Percentiles rank a stretch among this genome's conserved stretches.
phyloP scores from a whole-genome alignment of 2,113 vertebrate genomes.

The Amazona vittata region DNA sequence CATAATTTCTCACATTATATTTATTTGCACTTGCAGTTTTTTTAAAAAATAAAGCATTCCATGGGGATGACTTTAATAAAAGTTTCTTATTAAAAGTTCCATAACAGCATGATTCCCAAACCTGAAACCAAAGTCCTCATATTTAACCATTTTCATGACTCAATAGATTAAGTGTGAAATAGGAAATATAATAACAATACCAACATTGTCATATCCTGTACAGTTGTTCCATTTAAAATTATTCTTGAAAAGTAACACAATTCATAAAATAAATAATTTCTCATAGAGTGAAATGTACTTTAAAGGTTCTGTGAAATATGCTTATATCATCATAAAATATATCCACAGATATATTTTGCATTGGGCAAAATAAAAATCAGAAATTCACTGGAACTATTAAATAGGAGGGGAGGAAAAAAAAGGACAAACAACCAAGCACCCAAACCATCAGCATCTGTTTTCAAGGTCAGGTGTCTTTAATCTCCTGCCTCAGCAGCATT shows the following conservation, averaged over 20 bases:
- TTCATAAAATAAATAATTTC: constrained; percentile 46
- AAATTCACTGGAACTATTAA: not conserved
- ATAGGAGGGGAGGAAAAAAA: not conserved
- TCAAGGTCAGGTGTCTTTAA: not conserved
- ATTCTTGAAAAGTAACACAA: constrained; percentile 55
- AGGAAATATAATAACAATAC: constrained; percentile 64
- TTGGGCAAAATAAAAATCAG: not conserved
- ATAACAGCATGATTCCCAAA: constrained; percentile 36
- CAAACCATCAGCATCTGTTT: not conserved
- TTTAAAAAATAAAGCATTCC: constrained; percentile 28
- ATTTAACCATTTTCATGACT: constrained; percentile 63
- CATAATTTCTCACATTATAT: constrained; percentile 62
- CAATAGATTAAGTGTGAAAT: constrained; percentile 66
- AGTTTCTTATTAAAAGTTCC: constrained; percentile 60
- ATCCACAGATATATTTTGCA: not conserved
- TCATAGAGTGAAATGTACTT: not conserved
- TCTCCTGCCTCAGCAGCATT: not conserved
- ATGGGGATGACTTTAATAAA: constrained; percentile 57
- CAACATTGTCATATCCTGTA: constrained; percentile 39
- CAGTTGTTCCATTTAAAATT: constrained; percentile 54
- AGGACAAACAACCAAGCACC: not conserved
- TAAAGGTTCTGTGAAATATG: not conserved
- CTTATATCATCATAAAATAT: not conserved
- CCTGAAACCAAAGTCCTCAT: constrained; percentile 39
- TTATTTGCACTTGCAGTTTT: constrained; percentile 54